Evolutionary conservation across 2,797 vertebrate genomes (phyloP), one percentile per base, ranked within the genome.

Genomic region (Simalia tracyae): DNA sequence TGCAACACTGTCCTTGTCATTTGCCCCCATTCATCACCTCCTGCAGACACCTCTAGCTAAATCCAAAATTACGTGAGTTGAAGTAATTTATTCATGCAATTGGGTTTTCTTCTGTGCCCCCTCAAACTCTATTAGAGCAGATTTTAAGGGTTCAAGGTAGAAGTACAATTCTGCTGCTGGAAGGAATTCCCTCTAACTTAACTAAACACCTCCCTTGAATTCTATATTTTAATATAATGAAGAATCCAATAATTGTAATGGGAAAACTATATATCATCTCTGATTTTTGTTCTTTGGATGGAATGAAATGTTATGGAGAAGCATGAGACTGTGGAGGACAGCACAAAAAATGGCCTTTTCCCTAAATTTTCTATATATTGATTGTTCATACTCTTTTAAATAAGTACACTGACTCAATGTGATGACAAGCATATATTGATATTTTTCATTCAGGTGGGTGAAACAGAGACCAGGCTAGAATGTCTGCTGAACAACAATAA

Each of bases 401-500:
- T n/a, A 17, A 14, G 36, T 64, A 89, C 15, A 26, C 15, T 54
- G 9, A 89, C 85, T 86, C 8, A 11, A 11, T 68, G 9, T 46
- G 11, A 31, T 89, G 76, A 68, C 22, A 42, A 86, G 60, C 3
- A 31, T 76, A 28, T 46, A 15, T 66, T 93, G 2, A 0, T 14
- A 86, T 93, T 95, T 91, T 0, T 95, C 95, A 60, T 61, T 95
- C 92, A 99, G 99, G 99, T 99, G 96, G 99, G 98, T 59, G 99
- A 99, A 96, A 99, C 99, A 10, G 99, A 99, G 96, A 99, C 99
- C 0, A 98, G 99, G 4, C 98, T 99, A 31, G 99, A 99, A 94
- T 99, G 99, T 97, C 98, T 99, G 95, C 97, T 99, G 93, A 99
- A 99, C 95, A 99, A 99, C 96, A 99, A 99, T 97, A 99, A 99